Conservation (phyloP, 2,797 vertebrate species). For the Carduelis carduelis region DNA sequence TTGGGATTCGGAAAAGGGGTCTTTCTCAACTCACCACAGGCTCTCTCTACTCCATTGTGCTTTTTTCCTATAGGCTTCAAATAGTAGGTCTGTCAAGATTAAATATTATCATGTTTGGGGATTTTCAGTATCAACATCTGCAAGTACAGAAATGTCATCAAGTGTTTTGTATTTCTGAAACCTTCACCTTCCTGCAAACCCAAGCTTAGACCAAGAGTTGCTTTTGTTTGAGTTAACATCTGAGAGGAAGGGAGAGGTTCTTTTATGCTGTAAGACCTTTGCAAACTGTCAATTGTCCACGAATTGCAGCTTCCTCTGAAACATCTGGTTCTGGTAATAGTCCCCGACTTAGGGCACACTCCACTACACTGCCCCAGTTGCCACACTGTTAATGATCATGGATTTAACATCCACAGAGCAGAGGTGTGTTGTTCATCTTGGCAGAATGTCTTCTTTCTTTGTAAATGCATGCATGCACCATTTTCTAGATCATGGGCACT, state of each 20-base stretch:
- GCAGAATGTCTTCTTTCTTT: background rate
- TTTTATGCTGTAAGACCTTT: background rate
- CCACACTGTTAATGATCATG: accelerated
- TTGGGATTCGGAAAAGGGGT: background rate
- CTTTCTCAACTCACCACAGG: background rate
- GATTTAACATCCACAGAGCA: background rate
- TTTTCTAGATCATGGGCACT: background rate
- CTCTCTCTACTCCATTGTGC: background rate
- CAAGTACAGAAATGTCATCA: background rate
- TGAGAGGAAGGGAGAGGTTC: background rate
- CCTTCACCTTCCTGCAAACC: background rate
- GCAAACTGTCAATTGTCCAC: background rate
- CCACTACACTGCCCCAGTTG: background rate
- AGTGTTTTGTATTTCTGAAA: background rate
- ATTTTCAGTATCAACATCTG: background rate
- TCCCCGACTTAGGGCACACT: background rate
- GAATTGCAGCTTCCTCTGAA: conserved; percentile 3
- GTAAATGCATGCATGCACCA: background rate
- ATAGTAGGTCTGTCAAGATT: background rate
- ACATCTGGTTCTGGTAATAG: background rate
- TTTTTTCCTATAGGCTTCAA: background rate
- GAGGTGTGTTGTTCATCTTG: background rate
- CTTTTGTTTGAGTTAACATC: background rate
- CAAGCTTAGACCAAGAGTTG: background rate
- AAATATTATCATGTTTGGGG: background rate